These are phyloP conservation scores for Chloromyia formosa DNA, from an alignment of 2,888 invertebrate species.

Conservation along the genomic window DNA sequence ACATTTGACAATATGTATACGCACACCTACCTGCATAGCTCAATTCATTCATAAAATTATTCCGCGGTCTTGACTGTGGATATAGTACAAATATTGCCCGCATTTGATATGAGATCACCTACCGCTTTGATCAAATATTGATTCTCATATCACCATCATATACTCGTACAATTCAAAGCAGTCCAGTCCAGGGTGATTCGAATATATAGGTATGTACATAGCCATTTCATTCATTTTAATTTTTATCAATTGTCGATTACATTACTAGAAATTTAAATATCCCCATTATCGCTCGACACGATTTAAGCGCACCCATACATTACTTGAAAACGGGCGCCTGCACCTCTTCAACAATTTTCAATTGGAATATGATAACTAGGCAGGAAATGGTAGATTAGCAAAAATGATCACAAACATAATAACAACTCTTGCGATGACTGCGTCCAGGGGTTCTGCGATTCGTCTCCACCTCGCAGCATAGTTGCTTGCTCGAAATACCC, in stretches of 20 bases:
- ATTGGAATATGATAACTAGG: conserved; percentile 25
- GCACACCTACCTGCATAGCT: too few relatives aligned
- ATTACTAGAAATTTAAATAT: conserved; percentile 26
- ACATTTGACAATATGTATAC: too few relatives aligned
- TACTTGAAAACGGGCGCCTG: conserved; percentile 16
- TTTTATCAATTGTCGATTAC: conserved; percentile 25
- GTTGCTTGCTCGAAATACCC: background rate
- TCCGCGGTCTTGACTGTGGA: too few relatives aligned
- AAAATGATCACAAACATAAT: background rate
- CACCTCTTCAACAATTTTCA: conserved; percentile 18
- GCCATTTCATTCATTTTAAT: background rate
- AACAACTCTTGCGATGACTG: too few relatives aligned
- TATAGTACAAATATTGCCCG: too few relatives aligned
- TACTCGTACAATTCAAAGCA: background rate
- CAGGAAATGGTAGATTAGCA: conserved; percentile 33
- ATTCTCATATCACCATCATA: background rate
- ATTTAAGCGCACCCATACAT: background rate
- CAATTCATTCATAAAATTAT: too few relatives aligned
- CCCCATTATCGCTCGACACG: conserved; percentile 1
- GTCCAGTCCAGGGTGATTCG: background rate
- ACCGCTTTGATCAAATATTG: background rate
- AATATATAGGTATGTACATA: background rate
- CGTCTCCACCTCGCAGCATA: background rate
- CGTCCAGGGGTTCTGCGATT: background rate
- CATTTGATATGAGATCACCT: conserved; percentile 1